These are phyloP conservation scores for Leucoraja ocellata DNA, from an alignment of 2,797 vertebrate species.

Conservation along the genomic window DNA sequence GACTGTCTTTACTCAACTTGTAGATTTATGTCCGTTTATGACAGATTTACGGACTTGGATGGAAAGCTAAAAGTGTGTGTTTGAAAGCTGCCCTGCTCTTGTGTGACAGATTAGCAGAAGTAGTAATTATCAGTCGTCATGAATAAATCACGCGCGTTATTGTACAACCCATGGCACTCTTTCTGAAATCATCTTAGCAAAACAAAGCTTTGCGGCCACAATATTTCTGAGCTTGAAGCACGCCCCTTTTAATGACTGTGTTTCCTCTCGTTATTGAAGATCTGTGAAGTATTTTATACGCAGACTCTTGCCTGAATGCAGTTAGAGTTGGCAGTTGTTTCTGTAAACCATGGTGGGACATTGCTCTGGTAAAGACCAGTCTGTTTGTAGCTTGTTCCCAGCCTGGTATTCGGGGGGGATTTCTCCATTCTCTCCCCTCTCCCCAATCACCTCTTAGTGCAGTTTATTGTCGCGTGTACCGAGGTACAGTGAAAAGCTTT, in stretches of 20 bases:
- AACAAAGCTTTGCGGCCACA: constrained; percentile 52
- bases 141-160: constrained; percentile 71
- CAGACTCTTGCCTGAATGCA: constrained; percentile 66
- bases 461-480: no score
- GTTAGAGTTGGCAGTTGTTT: constrained; percentile 50
- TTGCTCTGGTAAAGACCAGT: constrained; percentile 73
- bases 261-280: constrained; percentile 72
- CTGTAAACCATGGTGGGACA: constrained; percentile 61
- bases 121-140: constrained; percentile 70
- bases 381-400: neutral
- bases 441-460: neutral
- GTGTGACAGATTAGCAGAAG: constrained; percentile 63
- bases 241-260: constrained; percentile 63
- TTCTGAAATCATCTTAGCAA: constrained; percentile 62
- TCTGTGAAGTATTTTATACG: constrained; percentile 69
- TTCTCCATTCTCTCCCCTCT: neutral
- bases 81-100: constrained; percentile 45
- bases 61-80: constrained; percentile 46
- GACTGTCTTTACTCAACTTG: constrained; percentile 38
- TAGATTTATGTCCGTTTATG: constrained; percentile 59
- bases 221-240: constrained; percentile 61
- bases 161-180: constrained; percentile 51
- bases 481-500: no score
- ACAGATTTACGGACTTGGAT: constrained; percentile 61
- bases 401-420: neutral